Evolutionary conservation across 2,113 vertebrate genomes (phyloP), one percentile per base, ranked within the genome.

Genomic region (Neomonachus schauinslandi): DNA sequence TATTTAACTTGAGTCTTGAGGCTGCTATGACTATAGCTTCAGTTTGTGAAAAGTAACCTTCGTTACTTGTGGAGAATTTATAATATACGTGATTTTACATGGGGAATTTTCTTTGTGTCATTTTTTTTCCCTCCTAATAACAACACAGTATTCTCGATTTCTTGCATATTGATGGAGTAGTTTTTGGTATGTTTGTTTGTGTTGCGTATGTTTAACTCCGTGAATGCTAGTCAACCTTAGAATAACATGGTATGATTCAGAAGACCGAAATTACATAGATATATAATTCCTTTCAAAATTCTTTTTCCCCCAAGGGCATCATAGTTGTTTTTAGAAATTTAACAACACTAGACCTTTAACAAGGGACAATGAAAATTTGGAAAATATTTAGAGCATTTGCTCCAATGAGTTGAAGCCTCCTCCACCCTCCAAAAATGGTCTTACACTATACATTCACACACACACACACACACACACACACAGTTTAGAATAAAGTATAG

Each of bases 1-100:
- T 74, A 95, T 96, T 97, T 96, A 95, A 83, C 46, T 67, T 80
- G 49, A 94, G 12, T 88, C 69, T 91, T 94, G 65, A 91, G 55
- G 28, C 14, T 93, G 39, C 59, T 93, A 7, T 61, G n/a, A 84
- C 79, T 95, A 80, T 39, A 84, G 31, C 42, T 84, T 97, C 63
- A 84, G 88, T 69, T 86, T 86, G 6, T 92, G 55, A 91, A 97
- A 97, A 42, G 51, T 90, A 97, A 95, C 84, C 72, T 97, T 89
- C 88, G 81, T 92, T 91, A 79, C 76, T 95, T 93, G 39, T 79
- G 53, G 26, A 95, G 61, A 61, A 95, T 91, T 97, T 96, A 51
- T 88, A 92, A 76, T 22, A 83, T 12, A 18, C 9, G 42, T 93
- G 7, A 81, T 89, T 94, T 86, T 69, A 74, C 33, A 83, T 9